A percentile compares a stretch with the other conserved stretches of the same genome.
These are phyloP conservation scores for Lophura nycthemera DNA, from an alignment of 2,113 vertebrate species.

Conservation along the genomic window DNA sequence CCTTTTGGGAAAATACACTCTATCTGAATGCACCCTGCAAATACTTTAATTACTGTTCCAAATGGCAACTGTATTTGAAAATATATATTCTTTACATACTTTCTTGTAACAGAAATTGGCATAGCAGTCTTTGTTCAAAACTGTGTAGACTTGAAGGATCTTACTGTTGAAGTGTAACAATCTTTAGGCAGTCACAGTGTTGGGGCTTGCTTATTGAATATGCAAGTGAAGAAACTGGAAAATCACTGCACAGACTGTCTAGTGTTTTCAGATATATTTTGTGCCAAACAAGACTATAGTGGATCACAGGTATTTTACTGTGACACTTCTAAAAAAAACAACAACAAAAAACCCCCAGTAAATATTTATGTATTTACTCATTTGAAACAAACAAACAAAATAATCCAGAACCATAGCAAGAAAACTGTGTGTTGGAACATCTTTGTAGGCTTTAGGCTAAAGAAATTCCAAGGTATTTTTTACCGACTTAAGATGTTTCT, in stretches of 20 bases:
- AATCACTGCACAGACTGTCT: background rate
- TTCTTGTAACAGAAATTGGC: background rate
- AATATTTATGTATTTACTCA: background rate
- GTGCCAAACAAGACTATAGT: accelerated
- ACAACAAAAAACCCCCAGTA: background rate
- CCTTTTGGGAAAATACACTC: background rate
- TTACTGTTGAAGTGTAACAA: background rate
- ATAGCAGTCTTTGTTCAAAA: background rate
- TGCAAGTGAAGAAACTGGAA: background rate
- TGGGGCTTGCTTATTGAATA: background rate
- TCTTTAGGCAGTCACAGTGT: background rate
- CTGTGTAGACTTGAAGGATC: background rate
- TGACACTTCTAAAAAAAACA: background rate
- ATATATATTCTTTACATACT: background rate
- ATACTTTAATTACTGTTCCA: background rate
- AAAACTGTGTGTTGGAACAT: background rate
- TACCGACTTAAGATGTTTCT: background rate
- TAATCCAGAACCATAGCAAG: background rate
- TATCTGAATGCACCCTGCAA: background rate
- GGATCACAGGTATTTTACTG: background rate
- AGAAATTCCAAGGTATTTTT: background rate
- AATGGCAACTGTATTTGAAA: background rate
- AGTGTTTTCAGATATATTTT: background rate
- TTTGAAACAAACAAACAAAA: background rate
- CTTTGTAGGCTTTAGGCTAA: background rate